Evolutionary conservation across 1,140 invertebrate genomes (phyloP).

Genomic region (Drosophila fuyamai): DNA sequence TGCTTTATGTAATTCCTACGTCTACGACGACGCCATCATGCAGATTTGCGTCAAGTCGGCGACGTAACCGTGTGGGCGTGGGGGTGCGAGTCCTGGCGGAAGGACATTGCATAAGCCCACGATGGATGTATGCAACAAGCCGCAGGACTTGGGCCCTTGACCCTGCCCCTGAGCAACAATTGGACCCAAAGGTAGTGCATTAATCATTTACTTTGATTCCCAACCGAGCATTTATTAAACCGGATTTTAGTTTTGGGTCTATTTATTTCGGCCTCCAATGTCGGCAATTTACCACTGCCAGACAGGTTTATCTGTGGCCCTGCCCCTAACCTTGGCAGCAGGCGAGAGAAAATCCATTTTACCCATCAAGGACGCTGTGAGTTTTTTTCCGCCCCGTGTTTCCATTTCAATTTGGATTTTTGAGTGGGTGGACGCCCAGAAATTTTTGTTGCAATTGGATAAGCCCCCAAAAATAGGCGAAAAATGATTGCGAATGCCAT

Average conservation of each 20-base stretch:
- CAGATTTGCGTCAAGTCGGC: slow-evolving; percentile 69
- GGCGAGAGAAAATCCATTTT: slow-evolving; percentile 49
- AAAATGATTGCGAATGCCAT: slow-evolving; percentile 12
- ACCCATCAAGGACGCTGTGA: slow-evolving; percentile 21
- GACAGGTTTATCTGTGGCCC: slow-evolving; percentile 34
- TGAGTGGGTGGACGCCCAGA: slow-evolving; percentile 10
- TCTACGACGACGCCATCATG: slow-evolving; percentile 60
- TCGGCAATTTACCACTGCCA: slow-evolving; percentile 9
- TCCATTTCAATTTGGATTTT: slow-evolving; percentile 47
- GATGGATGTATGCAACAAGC: slow-evolving; percentile 69
- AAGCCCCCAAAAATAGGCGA: slow-evolving; percentile 19
- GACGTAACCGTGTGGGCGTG: slow-evolving; percentile 25
- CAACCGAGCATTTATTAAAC: slow-evolving; percentile 22
- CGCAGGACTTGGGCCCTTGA: slow-evolving; percentile 48
- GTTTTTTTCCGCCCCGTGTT: slow-evolving; percentile 10
- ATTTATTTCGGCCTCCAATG: slow-evolving; percentile 4
- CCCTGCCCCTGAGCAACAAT: slow-evolving; percentile 48
- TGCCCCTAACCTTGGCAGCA: slow-evolving; percentile 44
- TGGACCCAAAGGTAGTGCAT: slow-evolving; percentile 26
- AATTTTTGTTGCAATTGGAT: slow-evolving; percentile 38
- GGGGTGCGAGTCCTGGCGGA: slow-evolving; percentile 42
- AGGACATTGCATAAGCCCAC: slow-evolving; percentile 72
- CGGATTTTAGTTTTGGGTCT: background rate
- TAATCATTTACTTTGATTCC: slow-evolving; percentile 35
- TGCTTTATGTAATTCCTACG: slow-evolving; percentile 70